Evolutionary conservation across 2,797 vertebrate genomes (phyloP), one percentile per base, ranked within the genome.

Genomic region (Scolopax rusticola): DNA sequence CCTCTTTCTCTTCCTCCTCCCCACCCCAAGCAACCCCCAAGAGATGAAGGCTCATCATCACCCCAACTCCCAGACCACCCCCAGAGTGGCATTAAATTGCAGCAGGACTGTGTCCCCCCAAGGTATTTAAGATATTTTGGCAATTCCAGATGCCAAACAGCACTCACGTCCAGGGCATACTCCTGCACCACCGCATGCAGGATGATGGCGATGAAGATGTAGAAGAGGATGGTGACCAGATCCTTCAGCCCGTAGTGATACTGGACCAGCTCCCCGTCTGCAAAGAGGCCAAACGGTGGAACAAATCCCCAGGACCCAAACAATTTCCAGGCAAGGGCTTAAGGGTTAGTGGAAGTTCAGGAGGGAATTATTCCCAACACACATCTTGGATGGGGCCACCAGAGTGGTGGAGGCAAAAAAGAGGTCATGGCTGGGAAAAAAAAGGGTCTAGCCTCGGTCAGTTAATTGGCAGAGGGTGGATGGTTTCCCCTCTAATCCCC

Each of bases 111-210:
- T 0, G 0, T 13, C 2, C 6, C 27, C 2, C 36, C 8, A 0
- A 3, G 41, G 19, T 25, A 73, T 32, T 38, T 32, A 50, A 92
- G 59, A 32, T 8, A 11, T 38, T 89, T 17, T 18, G 47, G 36
- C 4, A 4, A 28, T 32, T 77, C 0, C 1, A 47, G 71, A 36
- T 3, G 6, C 28, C 24, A 3, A 57, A 10, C 0, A 1, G 53
- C 38, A 98, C 99, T 99, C 97, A 99, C 99, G 59, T 99, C 99
- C 93, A 99, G 97, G n/a, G 99, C 97, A 40, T 99, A 99, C 94
- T 99, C 99, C 98, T 99, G 99, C 85, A 99, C 99, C 71, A 99
- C 99, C 0, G 99, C 99, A 0, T 99, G 99, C 89, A 99, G 98
- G 97, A 99, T 99, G 98, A 99, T 98, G 96, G 99, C 98, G 11